A percentile compares a stretch with the other conserved stretches of the same genome.
Evolutionary conservation across 2,888 invertebrate genomes (phyloP).

Genomic region (Campoplex capitator): DNA sequence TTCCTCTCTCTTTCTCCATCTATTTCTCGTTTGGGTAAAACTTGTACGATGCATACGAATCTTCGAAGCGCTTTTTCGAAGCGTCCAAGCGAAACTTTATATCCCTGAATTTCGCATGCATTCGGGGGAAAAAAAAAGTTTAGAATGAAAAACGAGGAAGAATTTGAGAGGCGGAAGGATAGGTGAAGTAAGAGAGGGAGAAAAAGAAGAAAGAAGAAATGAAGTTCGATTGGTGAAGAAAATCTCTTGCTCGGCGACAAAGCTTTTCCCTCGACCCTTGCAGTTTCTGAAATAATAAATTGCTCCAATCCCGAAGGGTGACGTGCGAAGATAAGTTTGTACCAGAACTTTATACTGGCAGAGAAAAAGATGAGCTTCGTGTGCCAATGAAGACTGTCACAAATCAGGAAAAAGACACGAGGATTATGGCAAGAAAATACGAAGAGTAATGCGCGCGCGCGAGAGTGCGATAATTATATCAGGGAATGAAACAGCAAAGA

Average conservation of each 20-base stretch:
- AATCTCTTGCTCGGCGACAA: slow-evolving; percentile 32
- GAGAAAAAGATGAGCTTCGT: not conserved
- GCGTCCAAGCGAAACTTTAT: slow-evolving; percentile 63
- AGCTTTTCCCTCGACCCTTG: slow-evolving; percentile 47
- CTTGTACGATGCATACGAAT: slow-evolving; percentile 26
- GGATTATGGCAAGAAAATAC: not conserved
- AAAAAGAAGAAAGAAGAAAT: slow-evolving; percentile 29
- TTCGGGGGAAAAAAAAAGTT: slow-evolving; percentile 36
- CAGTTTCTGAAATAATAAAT: slow-evolving; percentile 68
- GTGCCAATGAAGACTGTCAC: not conserved
- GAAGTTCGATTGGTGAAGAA: slow-evolving; percentile 55
- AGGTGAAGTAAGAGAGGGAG: slow-evolving; percentile 7
- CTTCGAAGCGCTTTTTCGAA: slow-evolving; percentile 40
- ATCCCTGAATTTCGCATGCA: slow-evolving; percentile 43
- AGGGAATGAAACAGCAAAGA: not conserved
- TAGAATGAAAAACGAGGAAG: slow-evolving; percentile 20
- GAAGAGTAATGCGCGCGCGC: not conserved
- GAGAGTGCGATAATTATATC: not conserved
- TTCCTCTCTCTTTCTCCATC: slow-evolving; percentile 6
- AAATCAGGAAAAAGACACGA: not conserved
- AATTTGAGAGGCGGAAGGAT: not conserved
- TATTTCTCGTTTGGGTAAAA: slow-evolving; percentile 30
- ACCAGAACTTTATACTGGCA: not conserved
- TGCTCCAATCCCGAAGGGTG: slow-evolving; percentile 50
- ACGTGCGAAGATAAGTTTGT: slow-evolving; percentile 5